phyloP scores from a whole-genome alignment of 2,113 vertebrate species.

The Gallinago undulata region DNA sequence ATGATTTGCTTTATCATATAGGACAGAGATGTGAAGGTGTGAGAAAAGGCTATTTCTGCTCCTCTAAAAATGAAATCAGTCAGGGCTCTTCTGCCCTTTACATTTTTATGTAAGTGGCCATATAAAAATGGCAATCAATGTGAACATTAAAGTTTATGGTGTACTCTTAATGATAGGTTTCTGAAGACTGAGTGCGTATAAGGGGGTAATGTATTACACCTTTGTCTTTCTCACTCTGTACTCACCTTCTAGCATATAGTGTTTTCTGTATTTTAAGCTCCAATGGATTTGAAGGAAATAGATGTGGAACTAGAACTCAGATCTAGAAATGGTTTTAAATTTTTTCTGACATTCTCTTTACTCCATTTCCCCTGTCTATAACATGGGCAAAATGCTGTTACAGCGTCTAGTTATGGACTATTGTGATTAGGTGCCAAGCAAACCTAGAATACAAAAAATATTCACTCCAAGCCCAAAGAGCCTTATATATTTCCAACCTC shows the following conservation, averaged over 20 bases:
- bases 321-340: neutral
- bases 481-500: neutral
- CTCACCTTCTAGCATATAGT: neutral
- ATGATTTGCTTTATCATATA: neutral
- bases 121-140: neutral
- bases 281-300: neutral
- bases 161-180: neutral
- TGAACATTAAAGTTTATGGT: neutral
- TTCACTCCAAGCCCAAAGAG: neutral
- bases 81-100: neutral
- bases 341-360: neutral
- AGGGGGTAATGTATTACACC: neutral
- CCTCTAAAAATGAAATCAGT: neutral
- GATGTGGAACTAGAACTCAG: neutral
- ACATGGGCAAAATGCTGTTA: neutral
- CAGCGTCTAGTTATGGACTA: neutral
- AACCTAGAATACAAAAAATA: neutral
- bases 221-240: neutral
- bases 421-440: neutral
- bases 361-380: neutral
- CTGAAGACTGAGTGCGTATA: neutral
- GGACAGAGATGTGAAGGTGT: neutral
- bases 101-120: neutral
- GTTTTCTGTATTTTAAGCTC: neutral
- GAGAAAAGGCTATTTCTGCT: neutral